phyloP scores from a whole-genome alignment of 2,113 vertebrate genomes.

The Sinosuthora webbiana region DNA sequence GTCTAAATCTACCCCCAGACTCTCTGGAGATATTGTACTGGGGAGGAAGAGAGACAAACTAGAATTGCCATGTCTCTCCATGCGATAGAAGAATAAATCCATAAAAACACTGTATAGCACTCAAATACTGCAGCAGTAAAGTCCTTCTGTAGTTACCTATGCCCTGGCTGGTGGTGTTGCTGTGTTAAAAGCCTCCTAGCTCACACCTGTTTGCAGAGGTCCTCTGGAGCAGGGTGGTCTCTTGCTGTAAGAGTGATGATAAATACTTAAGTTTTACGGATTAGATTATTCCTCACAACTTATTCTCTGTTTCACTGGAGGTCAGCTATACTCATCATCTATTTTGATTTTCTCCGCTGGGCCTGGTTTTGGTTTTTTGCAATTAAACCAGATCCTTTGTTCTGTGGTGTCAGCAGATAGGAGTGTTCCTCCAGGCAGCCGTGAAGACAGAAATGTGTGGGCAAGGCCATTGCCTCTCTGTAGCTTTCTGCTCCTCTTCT shows the following conservation, averaged over 20 bases:
- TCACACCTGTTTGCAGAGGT: conserved; percentile 1
- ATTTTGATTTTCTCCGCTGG: neutral
- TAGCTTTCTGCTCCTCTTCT: neutral
- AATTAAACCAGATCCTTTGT: neutral
- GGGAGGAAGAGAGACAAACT: neutral
- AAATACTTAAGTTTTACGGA: neutral
- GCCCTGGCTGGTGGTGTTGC: neutral
- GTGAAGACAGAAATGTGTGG: fast-evolving
- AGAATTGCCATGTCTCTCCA: fast-evolving
- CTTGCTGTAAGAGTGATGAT: neutral
- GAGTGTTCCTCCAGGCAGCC: neutral
- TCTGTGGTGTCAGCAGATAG: neutral
- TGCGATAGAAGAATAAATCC: neutral
- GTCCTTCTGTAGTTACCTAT: neutral
- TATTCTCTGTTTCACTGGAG: neutral
- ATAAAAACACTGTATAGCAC: neutral
- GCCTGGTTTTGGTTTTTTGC: neutral
- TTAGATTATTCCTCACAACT: conserved; percentile 13
- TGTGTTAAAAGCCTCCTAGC: neutral
- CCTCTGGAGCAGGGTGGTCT: conserved; percentile 26
- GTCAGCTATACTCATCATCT: neutral
- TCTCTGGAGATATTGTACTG: neutral
- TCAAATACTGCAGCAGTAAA: neutral
- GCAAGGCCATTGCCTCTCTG: neutral
- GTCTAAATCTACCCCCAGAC: neutral